A percentile compares a stretch with the other conserved stretches of the same genome.
phyloP scores from a whole-genome alignment of 2,797 vertebrate genomes.

The Mormyrops boulengeri region DNA sequence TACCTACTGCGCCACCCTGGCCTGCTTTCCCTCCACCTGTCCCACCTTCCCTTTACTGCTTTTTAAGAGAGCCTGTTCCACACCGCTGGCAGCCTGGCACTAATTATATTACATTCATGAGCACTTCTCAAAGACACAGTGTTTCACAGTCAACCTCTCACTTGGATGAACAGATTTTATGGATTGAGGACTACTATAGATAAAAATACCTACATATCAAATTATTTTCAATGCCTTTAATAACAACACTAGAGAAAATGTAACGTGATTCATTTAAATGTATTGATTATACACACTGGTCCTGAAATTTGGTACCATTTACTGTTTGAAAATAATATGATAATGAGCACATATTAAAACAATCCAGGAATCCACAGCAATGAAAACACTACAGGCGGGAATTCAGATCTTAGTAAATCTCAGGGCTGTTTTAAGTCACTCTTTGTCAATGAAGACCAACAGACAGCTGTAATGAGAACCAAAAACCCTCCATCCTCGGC shows the following conservation, averaged over 20 bases:
- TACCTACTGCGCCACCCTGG: neutral
- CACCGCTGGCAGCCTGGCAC: neutral
- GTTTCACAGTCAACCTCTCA: neutral
- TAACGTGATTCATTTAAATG: neutral
- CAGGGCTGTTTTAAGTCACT: neutral
- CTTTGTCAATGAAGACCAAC: neutral
- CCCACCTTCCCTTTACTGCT: neutral
- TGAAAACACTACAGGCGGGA: neutral
- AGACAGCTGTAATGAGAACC: slow-evolving; percentile 3
- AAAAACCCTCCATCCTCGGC: neutral
- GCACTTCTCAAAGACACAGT: neutral
- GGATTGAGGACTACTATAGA: neutral
- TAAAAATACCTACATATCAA: neutral
- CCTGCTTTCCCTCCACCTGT: neutral
- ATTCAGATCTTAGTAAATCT: neutral
- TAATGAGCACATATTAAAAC: neutral
- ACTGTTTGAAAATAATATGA: neutral
- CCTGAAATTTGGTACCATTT: neutral
- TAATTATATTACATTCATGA: neutral
- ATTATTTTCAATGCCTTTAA: neutral
- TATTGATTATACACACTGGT: neutral
- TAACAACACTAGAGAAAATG: neutral
- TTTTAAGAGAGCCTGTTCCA: neutral
- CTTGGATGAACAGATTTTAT: neutral
- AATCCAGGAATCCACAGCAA: neutral